Percentiles rank a stretch among this genome's conserved stretches.
phyloP scores from a whole-genome alignment of 2,797 vertebrate genomes.

The Acanthornis magna region DNA sequence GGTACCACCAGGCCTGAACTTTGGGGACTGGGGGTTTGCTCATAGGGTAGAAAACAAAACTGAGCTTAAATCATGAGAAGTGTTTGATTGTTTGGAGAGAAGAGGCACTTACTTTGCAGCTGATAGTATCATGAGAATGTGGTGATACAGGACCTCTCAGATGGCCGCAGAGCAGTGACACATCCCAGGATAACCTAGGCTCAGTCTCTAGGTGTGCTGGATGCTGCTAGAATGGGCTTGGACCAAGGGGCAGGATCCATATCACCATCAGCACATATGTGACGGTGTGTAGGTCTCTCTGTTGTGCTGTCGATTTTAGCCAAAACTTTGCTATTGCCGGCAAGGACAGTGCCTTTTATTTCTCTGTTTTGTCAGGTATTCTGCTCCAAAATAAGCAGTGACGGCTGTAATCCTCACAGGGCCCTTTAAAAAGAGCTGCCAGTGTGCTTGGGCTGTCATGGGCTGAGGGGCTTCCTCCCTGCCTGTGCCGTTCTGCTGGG shows the following conservation, averaged over 20 bases:
- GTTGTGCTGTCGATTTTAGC: background rate
- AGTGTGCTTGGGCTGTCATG: accelerated
- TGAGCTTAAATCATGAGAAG: background rate
- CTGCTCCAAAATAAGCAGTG: background rate
- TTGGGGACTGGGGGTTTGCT: background rate
- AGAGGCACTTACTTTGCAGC: background rate
- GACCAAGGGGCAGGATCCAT: background rate
- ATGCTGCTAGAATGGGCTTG: background rate
- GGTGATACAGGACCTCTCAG: background rate
- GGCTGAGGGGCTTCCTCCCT: background rate
- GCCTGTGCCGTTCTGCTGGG: background rate
- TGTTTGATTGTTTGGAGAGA: background rate
- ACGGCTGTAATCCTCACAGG: background rate
- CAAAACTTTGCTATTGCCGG: background rate
- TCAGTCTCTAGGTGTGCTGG: too few species aligned
- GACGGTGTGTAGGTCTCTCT: accelerated
- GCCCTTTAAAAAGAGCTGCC: background rate
- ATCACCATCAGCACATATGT: accelerated
- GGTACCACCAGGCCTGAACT: background rate
- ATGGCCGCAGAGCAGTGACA: background rate
- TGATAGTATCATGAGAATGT: background rate
- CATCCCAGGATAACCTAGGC: background rate
- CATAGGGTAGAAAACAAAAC: background rate
- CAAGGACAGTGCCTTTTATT: background rate
- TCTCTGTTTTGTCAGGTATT: background rate